phyloP scores from a whole-genome alignment of 1,140 invertebrate genomes.

The Euschistus heros region DNA sequence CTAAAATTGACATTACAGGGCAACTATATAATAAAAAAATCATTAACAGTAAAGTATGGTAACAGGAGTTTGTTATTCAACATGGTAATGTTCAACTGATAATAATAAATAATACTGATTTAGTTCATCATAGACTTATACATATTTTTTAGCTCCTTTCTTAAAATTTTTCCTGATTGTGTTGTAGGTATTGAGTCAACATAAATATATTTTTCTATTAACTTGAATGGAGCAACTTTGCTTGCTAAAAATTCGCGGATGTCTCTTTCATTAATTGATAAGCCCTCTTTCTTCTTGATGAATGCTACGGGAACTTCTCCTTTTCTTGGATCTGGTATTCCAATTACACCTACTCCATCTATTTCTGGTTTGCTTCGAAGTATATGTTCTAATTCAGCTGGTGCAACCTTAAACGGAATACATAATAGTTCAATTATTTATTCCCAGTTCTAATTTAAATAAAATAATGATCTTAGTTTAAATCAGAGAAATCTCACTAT shows the following conservation, averaged over 20 bases:
- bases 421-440: slow-evolving; percentile 14
- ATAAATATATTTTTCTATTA: slow-evolving; percentile 55
- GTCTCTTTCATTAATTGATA: slow-evolving; percentile 37
- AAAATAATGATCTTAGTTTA: neutral
- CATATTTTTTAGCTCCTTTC: slow-evolving; percentile 43
- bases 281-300: slow-evolving; percentile 43
- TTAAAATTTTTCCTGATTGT: slow-evolving; percentile 61
- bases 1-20: no score
- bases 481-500: neutral
- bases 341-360: slow-evolving; percentile 59
- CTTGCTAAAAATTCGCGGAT: slow-evolving; percentile 46
- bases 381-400: slow-evolving; percentile 59
- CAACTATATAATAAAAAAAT: no score
- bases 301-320: slow-evolving; percentile 55
- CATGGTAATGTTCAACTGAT: no score
- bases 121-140: neutral
- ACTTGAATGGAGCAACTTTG: slow-evolving; percentile 55
- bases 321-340: slow-evolving; percentile 47
- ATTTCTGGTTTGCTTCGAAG: slow-evolving; percentile 53
- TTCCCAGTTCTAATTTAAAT: neutral
- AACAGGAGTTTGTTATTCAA: no score
- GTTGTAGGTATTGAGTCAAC: slow-evolving; percentile 60
- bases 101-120: no score
- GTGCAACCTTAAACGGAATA: slow-evolving; percentile 40
- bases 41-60: no score